Evolutionary conservation across 2,113 vertebrate genomes (phyloP), one percentile per base, ranked within the genome.

Genomic region (Tragelaphus strepsiceros): DNA sequence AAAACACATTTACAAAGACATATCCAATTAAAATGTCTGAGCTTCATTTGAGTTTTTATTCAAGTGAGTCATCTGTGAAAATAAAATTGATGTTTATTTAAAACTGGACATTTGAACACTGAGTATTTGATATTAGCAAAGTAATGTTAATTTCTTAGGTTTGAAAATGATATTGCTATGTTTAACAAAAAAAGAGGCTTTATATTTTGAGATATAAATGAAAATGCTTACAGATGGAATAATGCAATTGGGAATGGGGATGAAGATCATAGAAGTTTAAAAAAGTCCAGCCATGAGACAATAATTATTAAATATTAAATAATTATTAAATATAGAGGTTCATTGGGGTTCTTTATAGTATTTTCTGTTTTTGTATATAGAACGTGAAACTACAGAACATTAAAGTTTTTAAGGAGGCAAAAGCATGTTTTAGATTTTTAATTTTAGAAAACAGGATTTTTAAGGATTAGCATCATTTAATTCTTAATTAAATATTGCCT

Each of bases 401-500:
- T 62, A 96, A 97, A 97, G 74, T 58, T 15, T 3, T 35, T 88
- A 2, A 4, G n/a, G 39, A 51, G 17, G 10, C n/a, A 51, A 54
- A 39, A 86, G 46, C 26, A 43, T n/a, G 14, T 84, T 96, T 96
- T 61, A 9, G 26, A 88, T 77, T 91, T 91, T 95, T 94, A 85
- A 35, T 51, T 96, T 39, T 54, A 97, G 62, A 82, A 22, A 98
- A 49, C 58, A 3, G 53, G 77, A 67, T 86, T 94, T 98, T 91
- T 90, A 96, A 32, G 19, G 24, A 97, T 97, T 97, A 97, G 46
- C n/a, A 71, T 30, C 19, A 56, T 22, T 97, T 97, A 97, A 97
- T 95, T 97, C 49, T 71, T 96, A 97, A 97, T 43, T 92, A 16
- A 53, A 35, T 97, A 94, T 78, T 98, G 32, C 62, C 43, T 98